Evolutionary conservation across 2,797 vertebrate genomes (phyloP).

Genomic region (Eulemur coronatus): DNA sequence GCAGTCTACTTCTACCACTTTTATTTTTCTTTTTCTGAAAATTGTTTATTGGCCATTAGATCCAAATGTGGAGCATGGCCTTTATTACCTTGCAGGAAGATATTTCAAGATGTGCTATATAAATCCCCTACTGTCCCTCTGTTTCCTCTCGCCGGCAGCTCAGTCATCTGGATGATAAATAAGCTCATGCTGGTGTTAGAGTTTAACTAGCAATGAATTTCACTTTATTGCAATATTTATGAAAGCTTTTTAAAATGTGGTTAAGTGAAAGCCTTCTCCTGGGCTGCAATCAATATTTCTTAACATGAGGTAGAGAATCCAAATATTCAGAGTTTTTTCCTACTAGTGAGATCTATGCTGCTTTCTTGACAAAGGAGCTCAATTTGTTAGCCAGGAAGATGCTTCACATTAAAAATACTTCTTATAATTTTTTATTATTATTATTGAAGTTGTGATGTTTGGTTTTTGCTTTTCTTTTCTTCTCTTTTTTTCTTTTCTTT

Average conservation of each 20-base stretch:
- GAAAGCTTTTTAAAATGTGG: slow-evolving; percentile 82
- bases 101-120: slow-evolving; percentile 80
- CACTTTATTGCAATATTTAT: slow-evolving; percentile 83
- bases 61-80: slow-evolving; percentile 65
- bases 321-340: slow-evolving; percentile 57
- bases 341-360: neutral
- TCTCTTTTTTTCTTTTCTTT: neutral
- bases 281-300: slow-evolving; percentile 77
- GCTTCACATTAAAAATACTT: neutral
- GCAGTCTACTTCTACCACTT: slow-evolving; percentile 53
- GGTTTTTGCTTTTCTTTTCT: neutral
- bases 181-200: slow-evolving; percentile 71
- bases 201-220: slow-evolving; percentile 84
- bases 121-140: slow-evolving; percentile 70
- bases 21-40: slow-evolving; percentile 74
- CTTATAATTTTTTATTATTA: neutral
- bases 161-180: slow-evolving; percentile 82
- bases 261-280: slow-evolving; percentile 76
- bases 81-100: slow-evolving; percentile 80
- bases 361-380: neutral
- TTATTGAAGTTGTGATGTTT: slow-evolving; percentile 1
- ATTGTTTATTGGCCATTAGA: slow-evolving; percentile 79
- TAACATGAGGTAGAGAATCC: slow-evolving; percentile 49
- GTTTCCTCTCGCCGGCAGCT: slow-evolving; percentile 65
- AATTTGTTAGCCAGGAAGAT: neutral